Conservation (phyloP, 2,113 vertebrate genomes). For the Gobius niger region DNA sequence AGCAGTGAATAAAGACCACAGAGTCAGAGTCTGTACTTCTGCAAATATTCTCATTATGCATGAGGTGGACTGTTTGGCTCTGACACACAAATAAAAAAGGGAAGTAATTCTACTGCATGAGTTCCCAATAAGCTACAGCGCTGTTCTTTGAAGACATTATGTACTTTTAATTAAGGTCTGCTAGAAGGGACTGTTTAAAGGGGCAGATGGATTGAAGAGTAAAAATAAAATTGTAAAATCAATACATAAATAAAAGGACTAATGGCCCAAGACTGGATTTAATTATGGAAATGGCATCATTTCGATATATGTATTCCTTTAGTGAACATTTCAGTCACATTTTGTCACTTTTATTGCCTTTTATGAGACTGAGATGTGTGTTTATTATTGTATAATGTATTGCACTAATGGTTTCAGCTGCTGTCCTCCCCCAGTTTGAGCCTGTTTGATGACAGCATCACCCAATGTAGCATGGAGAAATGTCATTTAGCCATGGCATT, state of each 20-base stretch:
- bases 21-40: conserved; percentile 35
- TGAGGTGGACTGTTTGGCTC: conserved; percentile 36
- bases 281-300: conserved; percentile 12
- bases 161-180: too few relatives aligned
- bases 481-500: conserved; percentile 31
- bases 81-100: conserved; percentile 53
- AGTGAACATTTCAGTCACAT: conserved; percentile 14
- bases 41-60: conserved; percentile 43
- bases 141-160: background rate
- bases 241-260: background rate
- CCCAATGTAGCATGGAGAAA: conserved; percentile 48
- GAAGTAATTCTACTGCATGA: conserved; percentile 31
- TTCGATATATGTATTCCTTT: conserved; percentile 28
- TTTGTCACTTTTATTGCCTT: conserved; percentile 19
- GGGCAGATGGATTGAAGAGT: too few relatives aligned
- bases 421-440: conserved; percentile 23
- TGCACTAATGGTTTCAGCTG: conserved; percentile 15
- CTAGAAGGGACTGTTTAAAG: too few relatives aligned
- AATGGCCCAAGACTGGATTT: conserved; percentile 17
- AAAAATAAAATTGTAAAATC: too few relatives aligned
- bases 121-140: conserved; percentile 25
- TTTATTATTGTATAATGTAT: conserved; percentile 32
- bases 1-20: conserved; percentile 48
- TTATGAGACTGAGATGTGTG: conserved; percentile 24
- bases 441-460: conserved; percentile 33